These are phyloP conservation scores for Halocynthia roretzi DNA, from an alignment of 23 tunicate species.

Conservation along the genomic window DNA sequence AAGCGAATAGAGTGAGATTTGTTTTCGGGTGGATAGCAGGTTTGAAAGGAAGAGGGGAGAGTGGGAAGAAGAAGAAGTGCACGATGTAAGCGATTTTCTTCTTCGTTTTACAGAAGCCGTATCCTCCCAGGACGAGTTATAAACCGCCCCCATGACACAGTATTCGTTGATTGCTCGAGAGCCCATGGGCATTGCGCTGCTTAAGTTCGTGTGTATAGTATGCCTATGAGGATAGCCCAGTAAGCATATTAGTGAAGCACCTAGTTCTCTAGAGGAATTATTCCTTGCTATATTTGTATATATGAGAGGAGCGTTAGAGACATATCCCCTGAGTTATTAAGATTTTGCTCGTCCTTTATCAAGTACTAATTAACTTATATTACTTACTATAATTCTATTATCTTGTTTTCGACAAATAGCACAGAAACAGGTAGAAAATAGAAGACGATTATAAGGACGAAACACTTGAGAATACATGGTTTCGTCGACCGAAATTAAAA, in stretches of 20 bases:
- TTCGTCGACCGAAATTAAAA: neutral
- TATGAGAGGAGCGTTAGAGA: neutral
- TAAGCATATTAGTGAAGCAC: neutral
- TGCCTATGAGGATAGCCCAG: neutral
- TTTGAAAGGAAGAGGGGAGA: slow-evolving; percentile 4
- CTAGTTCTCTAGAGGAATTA: slow-evolving; percentile 15
- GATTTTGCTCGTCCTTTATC: neutral
- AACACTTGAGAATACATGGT: no score
- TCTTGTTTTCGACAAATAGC: neutral
- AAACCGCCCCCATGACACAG: slow-evolving; percentile 26
- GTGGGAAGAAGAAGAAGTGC: neutral
- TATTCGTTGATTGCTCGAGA: slow-evolving; percentile 5
- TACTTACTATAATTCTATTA: neutral
- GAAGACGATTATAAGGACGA: no score
- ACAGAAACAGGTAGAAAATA: neutral
- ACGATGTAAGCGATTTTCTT: slow-evolving; percentile 5
- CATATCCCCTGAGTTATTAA: slow-evolving; percentile 8
- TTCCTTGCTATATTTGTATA: neutral
- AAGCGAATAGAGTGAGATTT: neutral
- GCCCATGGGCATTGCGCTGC: slow-evolving; percentile 30
- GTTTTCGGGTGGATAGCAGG: neutral
- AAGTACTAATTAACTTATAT: neutral
- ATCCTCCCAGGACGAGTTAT: slow-evolving; percentile 33
- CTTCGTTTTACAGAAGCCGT: slow-evolving; percentile 7
- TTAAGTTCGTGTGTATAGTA: neutral